Percentiles rank a stretch among this genome's conserved stretches.
Evolutionary conservation across 2,113 vertebrate species (phyloP).

Genomic region (Orthonyx spaldingii): DNA sequence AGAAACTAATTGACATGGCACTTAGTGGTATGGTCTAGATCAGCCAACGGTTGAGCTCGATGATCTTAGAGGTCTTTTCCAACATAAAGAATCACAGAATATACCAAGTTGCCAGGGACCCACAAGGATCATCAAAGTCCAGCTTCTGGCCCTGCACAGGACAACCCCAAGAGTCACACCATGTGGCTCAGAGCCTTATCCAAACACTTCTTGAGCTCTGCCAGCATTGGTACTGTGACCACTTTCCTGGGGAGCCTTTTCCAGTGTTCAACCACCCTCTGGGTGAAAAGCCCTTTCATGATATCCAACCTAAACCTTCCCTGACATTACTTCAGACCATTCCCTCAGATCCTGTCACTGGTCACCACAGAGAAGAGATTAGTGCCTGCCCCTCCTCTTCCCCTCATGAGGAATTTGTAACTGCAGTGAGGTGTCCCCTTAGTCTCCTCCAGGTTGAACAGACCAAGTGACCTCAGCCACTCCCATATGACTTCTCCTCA

Average conservation of each 20-base stretch:
- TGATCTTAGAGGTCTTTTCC: background rate
- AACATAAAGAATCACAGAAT: background rate
- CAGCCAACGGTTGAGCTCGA: accelerated
- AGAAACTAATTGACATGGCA: background rate
- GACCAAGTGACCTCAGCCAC: background rate
- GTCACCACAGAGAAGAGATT: background rate
- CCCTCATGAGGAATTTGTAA: accelerated
- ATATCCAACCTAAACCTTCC: background rate
- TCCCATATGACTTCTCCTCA: accelerated
- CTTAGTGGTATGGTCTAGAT: background rate
- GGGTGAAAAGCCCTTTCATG: accelerated
- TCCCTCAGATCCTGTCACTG: background rate
- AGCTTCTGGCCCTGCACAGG: background rate
- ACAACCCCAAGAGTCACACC: background rate
- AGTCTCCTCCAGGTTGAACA: background rate
- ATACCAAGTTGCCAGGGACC: background rate
- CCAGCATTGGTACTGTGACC: background rate
- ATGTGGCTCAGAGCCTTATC: background rate
- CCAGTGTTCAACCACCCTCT: accelerated
- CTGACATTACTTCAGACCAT: background rate
- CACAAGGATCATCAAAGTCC: background rate
- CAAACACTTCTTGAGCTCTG: background rate
- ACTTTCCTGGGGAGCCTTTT: background rate
- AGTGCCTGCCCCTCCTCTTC: background rate
- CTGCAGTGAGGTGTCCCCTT: background rate